Evolutionary conservation across 2,888 invertebrate genomes (phyloP).

Genomic region (Rhingia campestris): DNA sequence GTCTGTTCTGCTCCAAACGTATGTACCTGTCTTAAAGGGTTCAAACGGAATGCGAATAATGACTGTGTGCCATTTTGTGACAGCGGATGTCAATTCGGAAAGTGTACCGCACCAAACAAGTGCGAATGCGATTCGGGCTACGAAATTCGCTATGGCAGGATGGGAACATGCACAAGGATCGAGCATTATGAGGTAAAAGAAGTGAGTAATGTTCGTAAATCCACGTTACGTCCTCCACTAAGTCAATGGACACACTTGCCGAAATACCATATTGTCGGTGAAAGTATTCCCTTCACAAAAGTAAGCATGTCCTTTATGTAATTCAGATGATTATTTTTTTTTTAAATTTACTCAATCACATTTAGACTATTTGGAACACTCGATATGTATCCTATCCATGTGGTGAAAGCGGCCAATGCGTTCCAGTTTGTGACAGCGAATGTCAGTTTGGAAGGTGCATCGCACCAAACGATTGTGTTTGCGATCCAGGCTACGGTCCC

Average conservation of each 20-base stretch:
- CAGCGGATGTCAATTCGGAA: conserved; percentile 68
- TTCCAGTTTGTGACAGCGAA: too few species aligned
- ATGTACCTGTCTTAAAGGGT: conserved; percentile 76
- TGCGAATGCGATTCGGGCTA: conserved; percentile 75
- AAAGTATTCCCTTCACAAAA: too few species aligned
- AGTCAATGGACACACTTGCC: too few species aligned
- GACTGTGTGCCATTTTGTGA: conserved; percentile 42
- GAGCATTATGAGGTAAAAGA: conserved; percentile 45
- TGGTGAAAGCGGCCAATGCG: too few species aligned
- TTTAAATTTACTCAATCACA: too few species aligned
- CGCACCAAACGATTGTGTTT: conserved; percentile 37
- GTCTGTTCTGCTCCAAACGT: conserved; percentile 77
- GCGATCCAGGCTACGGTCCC: conserved; percentile 58
- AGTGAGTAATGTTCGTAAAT: conserved; percentile 19
- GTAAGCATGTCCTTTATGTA: too few species aligned
- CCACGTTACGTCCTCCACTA: neutral
- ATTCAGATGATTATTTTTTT: too few species aligned
- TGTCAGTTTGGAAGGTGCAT: too few species aligned
- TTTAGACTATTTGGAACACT: too few species aligned
- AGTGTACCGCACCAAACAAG: conserved; percentile 76
- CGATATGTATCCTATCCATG: neutral
- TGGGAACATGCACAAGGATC: conserved; percentile 30
- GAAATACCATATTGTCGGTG: too few species aligned
- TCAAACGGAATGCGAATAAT: neutral
- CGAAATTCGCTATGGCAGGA: conserved; percentile 10